Evolutionary conservation across 1,140 invertebrate genomes (phyloP), one percentile per base, ranked within the genome.

Genomic region (Agraylea sexmaculata): DNA sequence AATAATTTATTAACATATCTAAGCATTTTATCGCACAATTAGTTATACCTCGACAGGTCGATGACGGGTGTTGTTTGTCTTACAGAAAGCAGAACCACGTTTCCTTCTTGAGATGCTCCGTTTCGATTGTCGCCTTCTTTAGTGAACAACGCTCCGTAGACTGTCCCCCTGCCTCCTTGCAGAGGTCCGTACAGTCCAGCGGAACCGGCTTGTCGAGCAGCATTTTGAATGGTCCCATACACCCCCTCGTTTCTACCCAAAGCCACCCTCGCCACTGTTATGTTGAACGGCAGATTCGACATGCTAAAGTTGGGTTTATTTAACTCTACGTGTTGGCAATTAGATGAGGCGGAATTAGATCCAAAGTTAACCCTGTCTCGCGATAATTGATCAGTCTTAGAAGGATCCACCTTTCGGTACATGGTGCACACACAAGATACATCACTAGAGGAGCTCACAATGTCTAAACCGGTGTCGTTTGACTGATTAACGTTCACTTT

Each of bases 361-460:
- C 6, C 15, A 17, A 20, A 19, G n/a, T 21, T 31, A 2, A 31
- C 12, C 5, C 4, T 4, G 16, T 36, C 22, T 15, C 15, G 13
- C 20, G 16, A 6, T 8, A 7, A 7, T 13, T 56, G 58, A 25
- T 60, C 48, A 12, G 16, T 25, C 10, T 40, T 29, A 27, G 22
- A 19, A 20, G 53, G 60, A 33, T 55, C 54, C 27, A 64, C 57
- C 6, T 57, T 53, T 4, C 62, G 35, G 46, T 66, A 65, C 0
- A 58, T 56, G 0, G 64, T 66, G 51, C 64, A 66, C 11, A 66
- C 60, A 44, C 64, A 66, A 1, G 55, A 45, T 0, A 57, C 46
- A 50, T 49, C 47, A 13, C 12, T 28, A 8, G 45, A 25, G 1
- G 37, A 37, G 5, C 43, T 31, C n/a, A 35, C 42, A 3, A 43